Base-by-base conservation (phyloP, 2,888 invertebrate species). In the Lymantria dispar region DNA sequence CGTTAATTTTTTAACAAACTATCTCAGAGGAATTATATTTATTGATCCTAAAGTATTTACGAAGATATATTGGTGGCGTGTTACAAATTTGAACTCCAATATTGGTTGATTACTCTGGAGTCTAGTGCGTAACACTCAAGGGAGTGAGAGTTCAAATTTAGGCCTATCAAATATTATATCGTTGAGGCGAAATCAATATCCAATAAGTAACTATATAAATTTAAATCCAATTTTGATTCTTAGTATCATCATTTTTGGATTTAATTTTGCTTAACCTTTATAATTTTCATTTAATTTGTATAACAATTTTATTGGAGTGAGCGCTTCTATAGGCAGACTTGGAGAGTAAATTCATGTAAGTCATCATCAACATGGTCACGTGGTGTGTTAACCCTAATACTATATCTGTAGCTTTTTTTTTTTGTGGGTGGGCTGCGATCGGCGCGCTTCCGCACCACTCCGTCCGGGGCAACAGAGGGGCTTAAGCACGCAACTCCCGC, bases 81-180 rank as follows among this genome's bases (percentile, higher is more conserved):
- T 47, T 48, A 51, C 43, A 50, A 60, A 58, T 54, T 58, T 43
- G 46, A 64, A 60, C 56, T 54, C 54, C 51, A 53, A 54, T 57
- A 54, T 54, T 56, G 43, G 50, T 57, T 59, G 63, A 65, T 65
- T 65, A 52, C 54, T 53, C 37, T 8, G 9, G 52, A 56, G 52
- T 10, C 38, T 7, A 38, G 38, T 55, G 52, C 50, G 51, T 48
- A 52, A 51, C 54, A 39, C 56, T 43, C n/a, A 7, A 5, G 62
- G 46, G 57, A 57, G 15, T 52, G 62, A 48, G 57, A 57, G 15
- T 52, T 55, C 13, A 41, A 60, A 46, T 51, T 52, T 47, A 10
- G 15, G 37, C 43, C 43, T 42, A 38, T 38, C n/a, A 36, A 52
- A 63, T 54, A 50, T 56, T 58, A 50, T 51, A 58, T 55, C 53